Evolutionary conservation across 1,140 invertebrate genomes (phyloP).

Genomic region (Drosophila gunungcola): DNA sequence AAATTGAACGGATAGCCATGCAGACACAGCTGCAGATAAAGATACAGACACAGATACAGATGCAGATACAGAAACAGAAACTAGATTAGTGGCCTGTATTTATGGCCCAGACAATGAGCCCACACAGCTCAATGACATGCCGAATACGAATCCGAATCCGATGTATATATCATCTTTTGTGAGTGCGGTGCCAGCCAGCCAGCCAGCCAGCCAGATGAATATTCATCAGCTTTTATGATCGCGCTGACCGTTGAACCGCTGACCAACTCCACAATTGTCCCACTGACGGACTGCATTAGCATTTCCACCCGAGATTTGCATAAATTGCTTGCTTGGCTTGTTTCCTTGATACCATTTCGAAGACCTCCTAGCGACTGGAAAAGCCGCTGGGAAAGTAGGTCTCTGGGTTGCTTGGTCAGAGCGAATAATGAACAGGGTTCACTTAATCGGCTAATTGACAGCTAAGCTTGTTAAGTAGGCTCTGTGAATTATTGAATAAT

Average conservation of each 20-base stretch:
- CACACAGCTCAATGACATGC: constrained; percentile 40
- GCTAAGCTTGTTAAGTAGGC: too few relatives aligned
- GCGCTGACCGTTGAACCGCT: constrained; percentile 74
- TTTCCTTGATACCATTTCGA: constrained; percentile 79
- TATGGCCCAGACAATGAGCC: constrained; percentile 62
- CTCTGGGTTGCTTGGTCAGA: constrained; percentile 64
- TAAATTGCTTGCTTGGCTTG: constrained; percentile 54
- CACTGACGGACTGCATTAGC: constrained; percentile 58
- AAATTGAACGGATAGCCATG: constrained; percentile 45
- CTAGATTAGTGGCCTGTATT: constrained; percentile 72
- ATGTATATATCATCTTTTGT: constrained; percentile 74
- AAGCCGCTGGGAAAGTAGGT: constrained; percentile 72
- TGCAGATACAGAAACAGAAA: constrained; percentile 30
- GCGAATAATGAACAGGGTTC: constrained; percentile 17
- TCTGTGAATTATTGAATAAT: too few relatives aligned
- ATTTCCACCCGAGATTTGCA: constrained; percentile 71
- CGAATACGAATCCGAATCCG: constrained; percentile 34
- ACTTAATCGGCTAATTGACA: too few relatives aligned
- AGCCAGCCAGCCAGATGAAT: constrained; percentile 66
- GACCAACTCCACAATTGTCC: constrained; percentile 44
- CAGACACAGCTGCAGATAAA: constrained; percentile 12
- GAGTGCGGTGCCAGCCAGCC: constrained; percentile 60
- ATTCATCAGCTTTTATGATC: constrained; percentile 73
- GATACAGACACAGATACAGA: constrained; percentile 15
- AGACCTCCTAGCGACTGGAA: constrained; percentile 73